A percentile compares a stretch with the other conserved stretches of the same genome.
phyloP scores from a whole-genome alignment of 2,888 invertebrate species.

The Myopa testacea region DNA sequence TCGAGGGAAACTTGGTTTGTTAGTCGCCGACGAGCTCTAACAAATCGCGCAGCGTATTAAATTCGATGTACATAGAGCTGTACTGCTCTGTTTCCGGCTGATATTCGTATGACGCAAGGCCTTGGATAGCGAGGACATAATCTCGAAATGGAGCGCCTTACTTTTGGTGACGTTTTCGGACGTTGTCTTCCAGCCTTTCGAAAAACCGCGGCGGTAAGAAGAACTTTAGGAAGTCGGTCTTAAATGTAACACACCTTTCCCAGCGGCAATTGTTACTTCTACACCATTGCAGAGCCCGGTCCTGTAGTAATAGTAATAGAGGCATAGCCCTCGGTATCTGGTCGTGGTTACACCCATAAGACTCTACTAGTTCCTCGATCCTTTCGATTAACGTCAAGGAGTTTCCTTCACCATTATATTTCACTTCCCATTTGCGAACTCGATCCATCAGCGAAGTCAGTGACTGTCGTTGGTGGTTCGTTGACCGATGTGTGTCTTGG shows the following conservation, averaged over 20 bases:
- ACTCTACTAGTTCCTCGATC: no score
- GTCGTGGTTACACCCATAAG: no score
- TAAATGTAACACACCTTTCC: not conserved
- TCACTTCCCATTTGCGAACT: no score
- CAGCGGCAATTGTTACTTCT: not conserved
- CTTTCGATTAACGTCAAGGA: no score
- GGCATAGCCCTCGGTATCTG: not conserved
- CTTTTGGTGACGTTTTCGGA: not conserved
- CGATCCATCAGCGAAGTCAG: no score
- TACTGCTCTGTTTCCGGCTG: not conserved
- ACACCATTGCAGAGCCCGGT: not conserved
- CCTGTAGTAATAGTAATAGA: slow-evolving; percentile 6
- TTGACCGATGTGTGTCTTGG: no score
- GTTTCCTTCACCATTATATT: no score
- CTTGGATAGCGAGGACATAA: no score
- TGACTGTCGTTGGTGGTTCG: no score
- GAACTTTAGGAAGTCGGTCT: not conserved
- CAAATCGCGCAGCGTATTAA: not conserved
- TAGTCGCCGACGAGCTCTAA: not conserved
- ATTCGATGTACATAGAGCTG: not conserved
- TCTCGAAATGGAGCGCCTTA: no score
- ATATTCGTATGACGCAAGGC: not conserved
- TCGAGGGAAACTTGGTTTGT: not conserved
- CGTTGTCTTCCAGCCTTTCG: not conserved
- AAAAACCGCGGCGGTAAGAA: not conserved